phyloP scores from a whole-genome alignment of 2,888 invertebrate genomes.

The Agrotis clavis region DNA sequence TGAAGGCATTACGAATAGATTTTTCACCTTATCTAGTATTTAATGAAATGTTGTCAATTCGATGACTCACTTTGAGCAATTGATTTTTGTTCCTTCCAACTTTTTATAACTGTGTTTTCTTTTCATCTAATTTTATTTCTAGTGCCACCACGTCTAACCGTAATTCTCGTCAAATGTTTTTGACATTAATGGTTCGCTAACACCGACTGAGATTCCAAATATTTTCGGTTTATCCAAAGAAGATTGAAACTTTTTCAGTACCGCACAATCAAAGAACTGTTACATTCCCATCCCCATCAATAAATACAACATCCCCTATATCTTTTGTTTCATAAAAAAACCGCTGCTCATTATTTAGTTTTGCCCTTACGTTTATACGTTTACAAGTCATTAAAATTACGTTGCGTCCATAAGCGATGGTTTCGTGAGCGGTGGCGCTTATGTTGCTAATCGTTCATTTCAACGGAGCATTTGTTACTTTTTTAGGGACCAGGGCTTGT shows the following conservation, averaged over 20 bases:
- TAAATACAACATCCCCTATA: constrained; percentile 13
- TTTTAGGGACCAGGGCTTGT: constrained; percentile 61
- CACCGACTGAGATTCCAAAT: neutral
- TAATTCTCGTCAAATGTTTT: neutral
- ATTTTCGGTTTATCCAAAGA: neutral
- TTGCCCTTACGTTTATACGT: constrained; percentile 56
- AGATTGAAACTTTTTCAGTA: neutral
- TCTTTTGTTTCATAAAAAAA: constrained; percentile 40
- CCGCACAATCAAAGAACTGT: neutral
- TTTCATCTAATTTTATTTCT: neutral
- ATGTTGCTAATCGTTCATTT: constrained; percentile 77
- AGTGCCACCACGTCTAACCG: no score
- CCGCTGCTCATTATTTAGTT: constrained; percentile 48
- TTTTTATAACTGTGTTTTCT: neutral
- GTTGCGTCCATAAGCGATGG: constrained; percentile 69
- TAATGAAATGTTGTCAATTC: neutral
- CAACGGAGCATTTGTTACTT: constrained; percentile 76
- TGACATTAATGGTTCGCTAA: neutral
- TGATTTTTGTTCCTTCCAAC: neutral
- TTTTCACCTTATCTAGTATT: neutral
- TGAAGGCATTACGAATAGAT: neutral
- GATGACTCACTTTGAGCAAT: neutral
- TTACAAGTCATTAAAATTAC: constrained; percentile 83
- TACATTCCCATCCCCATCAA: neutral
- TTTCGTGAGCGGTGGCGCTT: constrained; percentile 78